Evolutionary conservation across 2,797 vertebrate species (phyloP).

Genomic region (Ataeniobius toweri): DNA sequence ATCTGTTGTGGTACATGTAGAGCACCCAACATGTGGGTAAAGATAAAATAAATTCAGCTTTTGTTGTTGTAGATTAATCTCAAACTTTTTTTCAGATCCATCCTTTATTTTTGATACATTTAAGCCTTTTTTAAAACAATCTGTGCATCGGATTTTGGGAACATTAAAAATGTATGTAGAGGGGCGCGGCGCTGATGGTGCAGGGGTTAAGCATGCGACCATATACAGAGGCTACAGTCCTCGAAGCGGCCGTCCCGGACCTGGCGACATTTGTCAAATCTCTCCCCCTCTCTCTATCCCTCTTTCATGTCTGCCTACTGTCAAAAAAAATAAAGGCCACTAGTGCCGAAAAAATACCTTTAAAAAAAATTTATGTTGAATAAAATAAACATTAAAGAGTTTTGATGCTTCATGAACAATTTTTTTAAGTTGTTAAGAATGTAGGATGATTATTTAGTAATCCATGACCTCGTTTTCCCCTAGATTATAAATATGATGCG

Average conservation of each 20-base stretch:
- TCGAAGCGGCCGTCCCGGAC: no score
- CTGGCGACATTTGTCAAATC: no score
- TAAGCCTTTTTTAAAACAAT: neutral
- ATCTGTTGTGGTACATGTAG: constrained; percentile 6
- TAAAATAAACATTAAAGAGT: neutral
- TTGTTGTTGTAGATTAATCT: neutral
- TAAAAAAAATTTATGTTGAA: neutral
- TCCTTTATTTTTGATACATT: neutral
- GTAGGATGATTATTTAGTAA: neutral
- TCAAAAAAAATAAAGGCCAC: no score
- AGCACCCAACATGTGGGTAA: neutral
- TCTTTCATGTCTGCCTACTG: no score
- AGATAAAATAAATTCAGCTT: neutral
- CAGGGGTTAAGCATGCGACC: no score
- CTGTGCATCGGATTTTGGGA: neutral
- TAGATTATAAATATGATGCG: neutral
- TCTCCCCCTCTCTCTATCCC: no score
- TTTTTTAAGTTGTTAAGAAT: neutral
- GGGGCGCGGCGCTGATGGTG: no score
- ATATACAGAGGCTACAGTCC: no score
- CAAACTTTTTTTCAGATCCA: neutral
- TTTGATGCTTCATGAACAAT: neutral
- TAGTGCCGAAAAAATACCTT: no score
- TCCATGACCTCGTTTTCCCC: neutral
- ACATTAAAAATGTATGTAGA: neutral